Conservation (phyloP, 2,113 vertebrate species). For the Ailurus styani region DNA sequence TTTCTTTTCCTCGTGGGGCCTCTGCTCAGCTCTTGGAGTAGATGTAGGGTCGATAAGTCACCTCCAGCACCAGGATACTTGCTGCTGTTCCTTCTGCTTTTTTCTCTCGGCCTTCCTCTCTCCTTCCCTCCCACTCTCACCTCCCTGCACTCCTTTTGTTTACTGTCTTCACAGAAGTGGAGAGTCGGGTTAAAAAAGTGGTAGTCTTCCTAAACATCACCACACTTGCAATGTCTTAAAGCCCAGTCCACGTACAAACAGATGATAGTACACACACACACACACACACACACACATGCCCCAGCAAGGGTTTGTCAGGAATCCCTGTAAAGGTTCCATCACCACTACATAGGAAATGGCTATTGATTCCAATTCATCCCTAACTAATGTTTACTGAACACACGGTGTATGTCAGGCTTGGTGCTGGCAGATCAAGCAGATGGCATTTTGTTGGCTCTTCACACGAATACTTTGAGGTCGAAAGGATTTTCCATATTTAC, state of each 20-base stretch:
- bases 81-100: not conserved
- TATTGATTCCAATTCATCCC: not conserved
- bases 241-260: not conserved
- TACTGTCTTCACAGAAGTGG: not conserved
- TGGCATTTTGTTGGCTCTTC: not conserved
- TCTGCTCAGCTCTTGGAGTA: not conserved
- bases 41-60: not conserved
- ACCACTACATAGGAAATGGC: not conserved
- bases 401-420: not conserved
- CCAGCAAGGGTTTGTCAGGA: not conserved
- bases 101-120: not conserved
- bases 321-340: too few species aligned
- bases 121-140: too few species aligned
- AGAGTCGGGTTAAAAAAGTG: not conserved
- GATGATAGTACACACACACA: rapidly evolving
- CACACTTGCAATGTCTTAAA: not conserved
- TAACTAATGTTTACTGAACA: not conserved
- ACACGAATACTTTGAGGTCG: not conserved
- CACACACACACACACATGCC: too few species aligned
- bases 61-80: not conserved
- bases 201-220: not conserved
- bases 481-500: not conserved
- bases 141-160: not conserved
- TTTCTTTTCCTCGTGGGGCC: not conserved
- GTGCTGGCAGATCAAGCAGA: not conserved